Evolutionary conservation across 2,888 invertebrate genomes (phyloP).

Genomic region (Lomographa bimaculata): DNA sequence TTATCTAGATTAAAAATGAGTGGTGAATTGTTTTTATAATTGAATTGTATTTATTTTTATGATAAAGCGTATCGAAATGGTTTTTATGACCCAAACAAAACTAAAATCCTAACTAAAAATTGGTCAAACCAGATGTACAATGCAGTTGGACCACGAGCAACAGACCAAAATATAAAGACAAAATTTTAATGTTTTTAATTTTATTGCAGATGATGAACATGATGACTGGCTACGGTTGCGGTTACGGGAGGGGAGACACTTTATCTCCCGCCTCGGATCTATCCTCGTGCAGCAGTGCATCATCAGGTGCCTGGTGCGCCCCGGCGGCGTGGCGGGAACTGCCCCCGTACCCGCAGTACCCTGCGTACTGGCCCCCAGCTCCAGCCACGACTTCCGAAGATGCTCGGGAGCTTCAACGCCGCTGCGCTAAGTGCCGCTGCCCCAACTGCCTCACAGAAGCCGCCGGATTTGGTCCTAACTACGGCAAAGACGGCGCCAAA

Average conservation of each 20-base stretch:
- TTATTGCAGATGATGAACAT: constrained; percentile 75
- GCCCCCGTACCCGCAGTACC: constrained; percentile 73
- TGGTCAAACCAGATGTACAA: too few species aligned
- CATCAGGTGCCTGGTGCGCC: constrained; percentile 67
- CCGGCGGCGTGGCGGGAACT: constrained; percentile 68
- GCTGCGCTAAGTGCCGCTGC: constrained; percentile 90
- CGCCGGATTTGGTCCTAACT: constrained; percentile 88
- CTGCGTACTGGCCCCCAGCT: constrained; percentile 76
- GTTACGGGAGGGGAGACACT: constrained; percentile 78
- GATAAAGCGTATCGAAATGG: too few species aligned
- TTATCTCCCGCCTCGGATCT: constrained; percentile 74
- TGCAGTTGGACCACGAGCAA: too few species aligned
- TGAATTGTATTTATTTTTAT: too few species aligned
- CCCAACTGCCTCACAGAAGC: constrained; percentile 93
- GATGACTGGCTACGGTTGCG: constrained; percentile 71
- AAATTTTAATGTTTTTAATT: background rate
- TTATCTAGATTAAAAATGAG: too few species aligned
- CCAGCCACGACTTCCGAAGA: constrained; percentile 68
- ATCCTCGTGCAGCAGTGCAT: constrained; percentile 74
- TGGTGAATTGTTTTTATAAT: too few species aligned
- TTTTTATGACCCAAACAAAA: too few species aligned
- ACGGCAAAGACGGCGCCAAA: constrained; percentile 89
- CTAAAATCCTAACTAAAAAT: too few species aligned
- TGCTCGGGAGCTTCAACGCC: constrained; percentile 84
- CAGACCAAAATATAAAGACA: too few species aligned